Percentiles rank a stretch among this genome's conserved stretches.
phyloP scores from a whole-genome alignment of 2,797 vertebrate genomes.

The Sebastolobus altivelis region DNA sequence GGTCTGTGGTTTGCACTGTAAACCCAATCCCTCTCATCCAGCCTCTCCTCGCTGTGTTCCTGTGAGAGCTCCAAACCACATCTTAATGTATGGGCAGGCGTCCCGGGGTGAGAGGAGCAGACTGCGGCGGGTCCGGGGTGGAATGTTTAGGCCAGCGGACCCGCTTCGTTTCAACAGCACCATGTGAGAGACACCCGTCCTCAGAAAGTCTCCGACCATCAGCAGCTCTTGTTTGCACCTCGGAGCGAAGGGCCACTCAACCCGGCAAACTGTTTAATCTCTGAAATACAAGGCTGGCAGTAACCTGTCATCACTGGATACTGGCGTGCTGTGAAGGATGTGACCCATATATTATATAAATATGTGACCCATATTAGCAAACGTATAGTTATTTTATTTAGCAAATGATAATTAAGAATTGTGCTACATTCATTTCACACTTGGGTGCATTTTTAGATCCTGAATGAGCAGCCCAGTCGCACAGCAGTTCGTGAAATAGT shows the following conservation, averaged over 20 bases:
- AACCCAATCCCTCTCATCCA: conserved; percentile 82
- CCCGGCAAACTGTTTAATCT: conserved; percentile 60
- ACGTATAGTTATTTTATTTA: background rate
- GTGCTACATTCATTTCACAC: too few relatives aligned
- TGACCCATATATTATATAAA: conserved; percentile 53
- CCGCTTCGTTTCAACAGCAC: conserved; percentile 58
- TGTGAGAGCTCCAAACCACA: conserved; percentile 81
- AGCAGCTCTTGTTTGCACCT: conserved; percentile 67
- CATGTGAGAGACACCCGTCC: conserved; percentile 34
- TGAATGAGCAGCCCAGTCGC: too few relatives aligned
- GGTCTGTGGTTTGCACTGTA: conserved; percentile 80
- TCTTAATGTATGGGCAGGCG: conserved; percentile 82
- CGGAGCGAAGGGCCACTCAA: conserved; percentile 62
- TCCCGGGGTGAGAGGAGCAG: conserved; percentile 78
- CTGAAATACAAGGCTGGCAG: conserved; percentile 46
- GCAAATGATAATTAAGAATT: too few relatives aligned
- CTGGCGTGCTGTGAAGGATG: conserved; percentile 43
- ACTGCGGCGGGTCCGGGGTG: conserved; percentile 68
- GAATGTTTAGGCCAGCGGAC: conserved; percentile 63
- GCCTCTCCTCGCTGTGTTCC: conserved; percentile 76
- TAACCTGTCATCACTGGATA: conserved; percentile 57
- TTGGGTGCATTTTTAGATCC: too few relatives aligned
- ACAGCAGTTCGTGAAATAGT: too few relatives aligned
- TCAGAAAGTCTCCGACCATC: conserved; percentile 38
- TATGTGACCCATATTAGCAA: background rate